Evolutionary conservation across 2,113 vertebrate genomes (phyloP).

Genomic region (Sprattus sprattus): DNA sequence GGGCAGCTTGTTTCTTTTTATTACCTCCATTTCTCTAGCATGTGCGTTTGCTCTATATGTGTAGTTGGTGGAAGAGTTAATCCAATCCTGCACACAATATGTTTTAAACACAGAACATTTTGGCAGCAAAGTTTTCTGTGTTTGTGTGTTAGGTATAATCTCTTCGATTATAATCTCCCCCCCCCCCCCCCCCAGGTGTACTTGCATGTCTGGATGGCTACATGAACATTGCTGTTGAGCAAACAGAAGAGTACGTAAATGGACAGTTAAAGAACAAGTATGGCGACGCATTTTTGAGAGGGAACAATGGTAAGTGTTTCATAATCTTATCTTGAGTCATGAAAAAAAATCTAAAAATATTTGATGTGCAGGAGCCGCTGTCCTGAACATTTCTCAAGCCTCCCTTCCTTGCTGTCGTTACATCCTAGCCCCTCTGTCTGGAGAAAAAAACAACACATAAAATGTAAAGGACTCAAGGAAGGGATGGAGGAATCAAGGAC

Average conservation of each 20-base stretch:
- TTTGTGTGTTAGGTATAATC: neutral
- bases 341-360: neutral
- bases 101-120: too few species aligned
- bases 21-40: neutral
- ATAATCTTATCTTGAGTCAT: neutral
- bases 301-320: constrained; percentile 88
- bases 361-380: too few species aligned
- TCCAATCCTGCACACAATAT: too few species aligned
- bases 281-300: constrained; percentile 95
- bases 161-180: neutral
- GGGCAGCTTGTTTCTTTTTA: neutral
- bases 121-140: neutral
- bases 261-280: constrained; percentile 99
- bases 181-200: constrained; percentile 75
- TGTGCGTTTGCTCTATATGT: neutral
- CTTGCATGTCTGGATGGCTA: constrained; percentile 97
- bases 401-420: too few species aligned
- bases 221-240: constrained; percentile 98
- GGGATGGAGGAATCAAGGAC: too few species aligned
- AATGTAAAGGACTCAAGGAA: too few species aligned
- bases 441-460: too few species aligned
- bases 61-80: neutral
- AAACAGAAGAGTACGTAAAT: constrained; percentile 98
- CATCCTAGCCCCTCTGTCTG: too few species aligned
- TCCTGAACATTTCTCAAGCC: too few species aligned